These are phyloP conservation scores for Trachurus trachurus DNA, from an alignment of 2,797 vertebrate genomes.

Conservation along the genomic window DNA sequence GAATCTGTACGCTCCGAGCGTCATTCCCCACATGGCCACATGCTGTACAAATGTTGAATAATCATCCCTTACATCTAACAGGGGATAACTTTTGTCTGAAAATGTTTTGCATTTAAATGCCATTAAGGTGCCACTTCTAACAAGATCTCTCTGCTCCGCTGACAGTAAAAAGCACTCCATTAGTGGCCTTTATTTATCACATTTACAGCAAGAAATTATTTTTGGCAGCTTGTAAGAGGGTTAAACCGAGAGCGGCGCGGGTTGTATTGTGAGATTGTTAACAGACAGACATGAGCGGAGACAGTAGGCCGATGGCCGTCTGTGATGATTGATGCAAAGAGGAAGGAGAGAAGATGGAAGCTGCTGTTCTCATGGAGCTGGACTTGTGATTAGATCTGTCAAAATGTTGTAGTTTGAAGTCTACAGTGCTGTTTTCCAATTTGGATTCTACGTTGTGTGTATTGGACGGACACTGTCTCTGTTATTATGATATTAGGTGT, in stretches of 20 bases:
- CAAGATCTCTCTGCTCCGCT: conserved; percentile 37
- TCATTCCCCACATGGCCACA: conserved; percentile 52
- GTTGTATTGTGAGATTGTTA: conserved; percentile 53
- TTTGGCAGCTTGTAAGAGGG: conserved; percentile 67
- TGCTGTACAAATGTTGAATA: conserved; percentile 61
- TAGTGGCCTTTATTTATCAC: conserved; percentile 73
- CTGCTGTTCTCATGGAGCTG: conserved; percentile 1
- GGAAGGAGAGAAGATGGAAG: conserved; percentile 21
- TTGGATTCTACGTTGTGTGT: conserved; percentile 11
- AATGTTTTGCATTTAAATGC: conserved; percentile 76
- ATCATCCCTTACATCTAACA: conserved; percentile 61
- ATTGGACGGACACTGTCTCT: conserved; percentile 15
- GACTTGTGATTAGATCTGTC: conserved; percentile 34
- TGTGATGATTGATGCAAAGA: conserved; percentile 43
- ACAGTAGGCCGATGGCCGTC: conserved; percentile 37
- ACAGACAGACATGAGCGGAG: conserved; percentile 46
- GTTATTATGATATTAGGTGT: background rate
- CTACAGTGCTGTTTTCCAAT: background rate
- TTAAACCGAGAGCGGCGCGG: conserved; percentile 43
- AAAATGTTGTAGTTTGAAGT: conserved; percentile 18
- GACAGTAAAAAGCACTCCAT: conserved; percentile 72
- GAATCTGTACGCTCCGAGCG: conserved; percentile 37
- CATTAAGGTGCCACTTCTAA: conserved; percentile 76
- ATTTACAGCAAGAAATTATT: conserved; percentile 69
- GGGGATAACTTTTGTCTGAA: conserved; percentile 42